Evolutionary conservation across 2,113 vertebrate genomes (phyloP), one percentile per base, ranked within the genome.

Genomic region (Phoxinus phoxinus): DNA sequence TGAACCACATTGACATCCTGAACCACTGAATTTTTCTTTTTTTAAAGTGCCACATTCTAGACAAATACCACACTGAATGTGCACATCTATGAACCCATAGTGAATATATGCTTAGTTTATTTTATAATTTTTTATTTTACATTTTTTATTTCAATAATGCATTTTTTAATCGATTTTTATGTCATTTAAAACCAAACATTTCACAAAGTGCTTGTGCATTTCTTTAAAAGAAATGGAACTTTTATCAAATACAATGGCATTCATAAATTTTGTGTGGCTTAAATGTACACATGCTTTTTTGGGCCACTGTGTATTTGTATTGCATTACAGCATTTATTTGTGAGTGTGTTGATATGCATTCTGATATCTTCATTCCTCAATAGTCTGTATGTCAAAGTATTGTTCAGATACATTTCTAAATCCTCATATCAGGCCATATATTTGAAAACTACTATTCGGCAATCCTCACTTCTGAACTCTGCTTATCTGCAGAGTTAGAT

Each of bases 401-500:
- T 59, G 7, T 78, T 58, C 6, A 41, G 32, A 37, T 56, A 59
- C 1, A 41, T 23, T 0, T 23, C 32, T 9, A 25, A 41, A 25
- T 35, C 21, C 4, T 58, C 19, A 58, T 37, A n/a, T 58, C 27
- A 37, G 9, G 77, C 48, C 48, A 44, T 63, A n/a, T 59, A n/a
- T n/a, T n/a, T n/a, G 3, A 58, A 58, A 23, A n/a, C n/a, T 23
- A 25, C 7, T 56, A 37, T 69, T 69, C 8, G 35, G 9, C 7
- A 53, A 53, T 30, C 12, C 74, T 15, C 35, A 80, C 23, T 80
- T 44, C 71, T 73, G 41, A 73, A 25, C 71, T 80, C 35, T 27
- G 19, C 35, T 80, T 27, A 27, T 80, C 58, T 80, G 56, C 17
- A 63, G 58, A 41, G 30, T 25, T 59, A 44, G 30, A 74, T 84